Conservation (phyloP, 2,797 vertebrate genomes). For the Melanotaenia boesemani region DNA sequence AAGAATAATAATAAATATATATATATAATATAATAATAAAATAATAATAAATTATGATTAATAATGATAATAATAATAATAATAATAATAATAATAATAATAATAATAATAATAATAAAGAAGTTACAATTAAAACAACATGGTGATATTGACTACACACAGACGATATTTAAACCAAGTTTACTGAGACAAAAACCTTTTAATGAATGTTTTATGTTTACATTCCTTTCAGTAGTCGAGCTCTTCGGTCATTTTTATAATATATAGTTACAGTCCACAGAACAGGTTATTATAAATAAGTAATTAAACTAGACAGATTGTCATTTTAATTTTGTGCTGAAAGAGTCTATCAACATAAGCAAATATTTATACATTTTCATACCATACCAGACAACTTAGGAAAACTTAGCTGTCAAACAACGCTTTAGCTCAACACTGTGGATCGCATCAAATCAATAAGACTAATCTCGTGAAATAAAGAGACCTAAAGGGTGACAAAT, state of each 20-base stretch:
- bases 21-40: too few species aligned
- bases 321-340: not conserved
- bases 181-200: not conserved
- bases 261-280: not conserved
- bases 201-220: not conserved
- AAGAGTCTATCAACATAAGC: not conserved
- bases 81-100: too few species aligned
- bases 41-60: too few species aligned
- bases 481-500: rapidly evolving
- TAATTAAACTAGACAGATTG: not conserved
- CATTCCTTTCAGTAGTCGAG: not conserved
- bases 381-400: not conserved
- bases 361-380: not conserved
- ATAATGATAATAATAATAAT: too few species aligned
- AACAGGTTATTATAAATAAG: not conserved
- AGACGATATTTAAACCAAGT: not conserved
- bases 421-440: not conserved
- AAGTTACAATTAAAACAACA: too few species aligned
- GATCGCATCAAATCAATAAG: not conserved
- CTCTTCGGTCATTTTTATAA: not conserved
- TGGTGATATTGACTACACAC: not conserved
- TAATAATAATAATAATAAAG: too few species aligned
- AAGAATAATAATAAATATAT: not conserved
- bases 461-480: not conserved
- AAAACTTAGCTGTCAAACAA: conserved; percentile 7